Base-by-base conservation (phyloP, 2,797 vertebrate genomes). In the Lepilemur ruficaudatus region DNA sequence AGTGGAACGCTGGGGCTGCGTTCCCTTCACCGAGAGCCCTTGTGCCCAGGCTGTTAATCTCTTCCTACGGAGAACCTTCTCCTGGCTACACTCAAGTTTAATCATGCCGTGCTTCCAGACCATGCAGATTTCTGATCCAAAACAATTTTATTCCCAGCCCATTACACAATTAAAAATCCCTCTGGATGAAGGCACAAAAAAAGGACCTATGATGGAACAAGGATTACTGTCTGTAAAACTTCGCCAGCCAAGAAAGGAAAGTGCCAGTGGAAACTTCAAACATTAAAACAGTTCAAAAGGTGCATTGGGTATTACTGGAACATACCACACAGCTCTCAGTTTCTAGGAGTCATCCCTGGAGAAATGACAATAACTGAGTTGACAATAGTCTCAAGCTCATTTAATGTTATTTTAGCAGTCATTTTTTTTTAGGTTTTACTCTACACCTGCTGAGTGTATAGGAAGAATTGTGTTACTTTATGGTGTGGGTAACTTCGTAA, bases 101-200 rank as follows among this genome's bases (percentile, higher is more conserved):
- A 83, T 87, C 75, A 78, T 35, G 65, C 38, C 5, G 4, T 43
- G 83, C n/a, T 95, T 94, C 63, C 83, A 93, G 76, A 73, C 63
- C 55, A 55, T 12, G 65, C n/a, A 69, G 32, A 79, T 80, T 69
- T 95, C 28, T 70, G 35, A 81, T 76, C 46, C 65, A 23, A 93
- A 65, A 59, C 18, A 70, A 8, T 52, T 67, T 92, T 46, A 57
- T 85, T 92, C 48, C 28, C 4, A 12, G 43, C n/a, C 43, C 11
- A 32, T 61, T 78, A 28, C n/a, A 90, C 48, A 95, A 67, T 92
- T 70, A 87, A 96, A 82, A 94, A 65, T 91, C 43, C 41, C 17
- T 82, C 69, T 89, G 83, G 30, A 82, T 78, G 57, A 91, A 94
- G 46, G 41, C 28, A 35, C 20, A 85, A 15, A 46, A 57, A 94